A percentile compares a stretch with the other conserved stretches of the same genome.
phyloP scores from a whole-genome alignment of 1,140 invertebrate genomes.

The Gryllus bimaculatus region DNA sequence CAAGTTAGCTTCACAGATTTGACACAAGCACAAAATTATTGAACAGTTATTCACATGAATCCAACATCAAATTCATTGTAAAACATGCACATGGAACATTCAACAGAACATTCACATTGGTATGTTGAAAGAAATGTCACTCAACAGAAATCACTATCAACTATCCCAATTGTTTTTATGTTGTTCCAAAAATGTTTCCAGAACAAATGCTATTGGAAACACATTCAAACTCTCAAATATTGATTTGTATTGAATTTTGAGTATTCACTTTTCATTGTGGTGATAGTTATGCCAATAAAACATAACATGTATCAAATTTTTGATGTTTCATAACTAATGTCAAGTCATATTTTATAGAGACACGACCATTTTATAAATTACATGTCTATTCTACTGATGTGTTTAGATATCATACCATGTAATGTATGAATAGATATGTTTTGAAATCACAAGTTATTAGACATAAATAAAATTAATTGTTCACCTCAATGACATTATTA shows the following conservation, averaged over 20 bases:
- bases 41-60: not conserved
- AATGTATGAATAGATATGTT: not conserved
- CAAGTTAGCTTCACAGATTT: not conserved
- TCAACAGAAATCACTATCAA: no score
- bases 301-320: no score
- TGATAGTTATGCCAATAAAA: no score
- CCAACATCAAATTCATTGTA: not conserved
- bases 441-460: not conserved
- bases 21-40: constrained; percentile 1
- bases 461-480: not conserved
- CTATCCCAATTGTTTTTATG: no score
- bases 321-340: not conserved
- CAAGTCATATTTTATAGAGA: not conserved
- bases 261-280: no score
- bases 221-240: no score
- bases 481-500: not conserved
- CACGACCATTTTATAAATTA: not conserved
- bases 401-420: not conserved
- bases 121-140: no score
- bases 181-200: no score
- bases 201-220: no score
- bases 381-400: constrained; percentile 4
- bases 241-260: no score
- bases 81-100: no score
- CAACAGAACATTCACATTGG: no score